Conservation (phyloP, 2,113 vertebrate genomes). For the Verasper variegatus region DNA sequence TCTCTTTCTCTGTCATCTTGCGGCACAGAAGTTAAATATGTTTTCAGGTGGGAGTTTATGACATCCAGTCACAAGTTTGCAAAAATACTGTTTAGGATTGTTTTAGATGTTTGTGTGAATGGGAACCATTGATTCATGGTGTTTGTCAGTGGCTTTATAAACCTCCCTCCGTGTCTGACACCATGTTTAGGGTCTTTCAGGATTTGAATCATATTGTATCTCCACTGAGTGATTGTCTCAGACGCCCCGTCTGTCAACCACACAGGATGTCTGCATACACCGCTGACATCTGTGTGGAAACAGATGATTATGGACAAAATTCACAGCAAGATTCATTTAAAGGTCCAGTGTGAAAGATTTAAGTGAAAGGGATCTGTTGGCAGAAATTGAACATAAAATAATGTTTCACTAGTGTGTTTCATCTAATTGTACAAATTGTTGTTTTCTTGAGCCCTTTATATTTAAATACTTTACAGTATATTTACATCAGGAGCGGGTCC, state of each 20-base stretch:
- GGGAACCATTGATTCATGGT: background rate
- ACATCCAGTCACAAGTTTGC: background rate
- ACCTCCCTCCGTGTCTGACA: background rate
- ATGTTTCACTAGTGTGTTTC: too few relatives aligned
- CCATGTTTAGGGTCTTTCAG: background rate
- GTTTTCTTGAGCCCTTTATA: too few relatives aligned
- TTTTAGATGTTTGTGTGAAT: background rate
- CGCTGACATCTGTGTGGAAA: background rate
- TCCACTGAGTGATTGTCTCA: constrained; percentile 28
- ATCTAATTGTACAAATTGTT: too few relatives aligned
- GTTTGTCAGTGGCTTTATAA: background rate
- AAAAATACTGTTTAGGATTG: background rate
- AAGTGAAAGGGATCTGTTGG: too few relatives aligned
- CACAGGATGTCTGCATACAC: constrained; percentile 29
- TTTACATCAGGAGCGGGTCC: too few relatives aligned
- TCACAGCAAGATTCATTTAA: background rate
- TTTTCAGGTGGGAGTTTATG: background rate
- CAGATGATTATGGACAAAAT: background rate
- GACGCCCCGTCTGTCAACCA: background rate
- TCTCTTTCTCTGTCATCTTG: constrained; percentile 45
- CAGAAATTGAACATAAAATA: too few relatives aligned
- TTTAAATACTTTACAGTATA: too few relatives aligned
- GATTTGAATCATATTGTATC: constrained; percentile 3
- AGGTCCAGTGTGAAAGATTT: too few relatives aligned
- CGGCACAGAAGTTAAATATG: background rate